Evolutionary conservation across 1,140 invertebrate genomes (phyloP).

Genomic region (Hypothenemus hampei): DNA sequence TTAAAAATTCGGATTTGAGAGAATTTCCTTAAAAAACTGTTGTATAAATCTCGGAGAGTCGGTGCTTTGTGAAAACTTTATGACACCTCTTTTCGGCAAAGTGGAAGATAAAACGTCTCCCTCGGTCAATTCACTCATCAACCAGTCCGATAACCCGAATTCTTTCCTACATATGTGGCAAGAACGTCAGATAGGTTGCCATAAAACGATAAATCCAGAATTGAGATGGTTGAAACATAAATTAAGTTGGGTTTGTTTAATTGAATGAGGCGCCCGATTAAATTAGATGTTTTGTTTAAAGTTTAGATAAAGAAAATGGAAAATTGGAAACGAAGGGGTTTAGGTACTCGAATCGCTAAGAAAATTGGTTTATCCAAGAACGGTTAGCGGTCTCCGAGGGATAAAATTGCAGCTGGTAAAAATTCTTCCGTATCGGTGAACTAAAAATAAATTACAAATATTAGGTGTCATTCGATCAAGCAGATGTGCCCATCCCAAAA

Average conservation of each 20-base stretch:
- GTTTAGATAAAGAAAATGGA: constrained; percentile 8
- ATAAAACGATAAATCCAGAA: constrained; percentile 24
- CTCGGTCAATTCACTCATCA: constrained; percentile 20
- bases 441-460: constrained; percentile 10
- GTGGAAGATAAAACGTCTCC: constrained; percentile 15
- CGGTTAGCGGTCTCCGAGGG: too few relatives aligned
- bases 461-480: constrained; percentile 14
- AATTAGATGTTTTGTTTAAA: constrained; percentile 27
- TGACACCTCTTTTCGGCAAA: constrained; percentile 8
- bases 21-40: constrained; percentile 1
- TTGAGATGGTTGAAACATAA: constrained; percentile 19
- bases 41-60: constrained; percentile 5
- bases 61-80: constrained; percentile 15
- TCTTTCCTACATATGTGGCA: constrained; percentile 4
- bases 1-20: constrained; percentile 1
- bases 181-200: constrained; percentile 13
- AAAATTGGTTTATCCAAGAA: too few relatives aligned
- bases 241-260: constrained; percentile 18
- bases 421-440: too few relatives aligned
- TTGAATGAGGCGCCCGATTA: constrained; percentile 20
- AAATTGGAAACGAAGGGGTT: constrained; percentile 13
- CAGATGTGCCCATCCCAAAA: constrained; percentile 12
- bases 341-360: too few relatives aligned
- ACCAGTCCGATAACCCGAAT: constrained; percentile 13
- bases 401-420: too few relatives aligned